A percentile compares a stretch with the other conserved stretches of the same genome.
phyloP scores from a whole-genome alignment of 1,140 invertebrate species.

The Oryctes rhinoceros region DNA sequence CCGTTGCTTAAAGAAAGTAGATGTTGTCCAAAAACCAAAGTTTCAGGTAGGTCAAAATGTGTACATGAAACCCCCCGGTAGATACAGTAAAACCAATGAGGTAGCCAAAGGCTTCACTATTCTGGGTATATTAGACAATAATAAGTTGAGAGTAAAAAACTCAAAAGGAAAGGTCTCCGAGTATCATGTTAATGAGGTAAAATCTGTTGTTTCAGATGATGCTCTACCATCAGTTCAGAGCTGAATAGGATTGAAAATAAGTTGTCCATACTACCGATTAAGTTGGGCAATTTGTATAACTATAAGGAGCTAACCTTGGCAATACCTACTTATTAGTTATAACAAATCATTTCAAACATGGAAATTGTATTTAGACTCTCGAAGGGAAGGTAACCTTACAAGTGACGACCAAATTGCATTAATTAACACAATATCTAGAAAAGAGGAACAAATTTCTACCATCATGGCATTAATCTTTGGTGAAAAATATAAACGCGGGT shows the following conservation, averaged over 20 bases:
- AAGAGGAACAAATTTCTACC: too few species aligned
- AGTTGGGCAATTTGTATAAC: background rate
- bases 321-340: too few species aligned
- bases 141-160: background rate
- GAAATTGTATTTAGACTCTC: too few species aligned
- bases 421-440: too few species aligned
- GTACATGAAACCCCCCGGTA: background rate
- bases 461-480: too few species aligned
- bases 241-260: background rate
- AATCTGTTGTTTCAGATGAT: conserved; percentile 6
- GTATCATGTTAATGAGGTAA: background rate
- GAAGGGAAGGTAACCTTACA: background rate
- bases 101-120: background rate
- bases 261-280: background rate
- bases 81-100: background rate
- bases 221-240: background rate
- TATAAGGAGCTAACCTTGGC: background rate
- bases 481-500: background rate
- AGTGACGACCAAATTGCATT: background rate
- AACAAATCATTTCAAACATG: background rate
- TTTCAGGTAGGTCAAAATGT: background rate
- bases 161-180: background rate
- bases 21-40: too few species aligned
- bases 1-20: too few species aligned
- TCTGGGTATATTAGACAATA: background rate